These are phyloP conservation scores for Siphlonurus alternatus DNA, from an alignment of 2,888 invertebrate genomes.

Conservation along the genomic window DNA sequence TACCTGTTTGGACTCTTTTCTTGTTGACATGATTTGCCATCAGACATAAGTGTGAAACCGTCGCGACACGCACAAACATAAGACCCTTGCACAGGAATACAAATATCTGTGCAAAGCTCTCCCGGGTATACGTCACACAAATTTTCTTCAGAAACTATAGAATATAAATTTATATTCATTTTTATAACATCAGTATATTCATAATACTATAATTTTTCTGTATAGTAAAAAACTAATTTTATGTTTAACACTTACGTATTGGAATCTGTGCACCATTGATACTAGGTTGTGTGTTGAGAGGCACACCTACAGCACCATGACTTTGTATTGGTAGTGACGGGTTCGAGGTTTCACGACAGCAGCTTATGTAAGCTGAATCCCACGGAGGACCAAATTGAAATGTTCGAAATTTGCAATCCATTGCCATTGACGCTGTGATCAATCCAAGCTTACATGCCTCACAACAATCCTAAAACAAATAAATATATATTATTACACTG, in stretches of 20 bases:
- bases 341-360: constrained; percentile 28
- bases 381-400: constrained; percentile 37
- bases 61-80: constrained; percentile 52
- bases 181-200: neutral
- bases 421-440: constrained; percentile 36
- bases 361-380: constrained; percentile 41
- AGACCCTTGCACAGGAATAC: constrained; percentile 53
- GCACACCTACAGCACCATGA: neutral
- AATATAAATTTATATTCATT: neutral
- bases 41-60: constrained; percentile 48
- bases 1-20: constrained; percentile 22
- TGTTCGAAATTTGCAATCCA: constrained; percentile 35
- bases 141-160: constrained; percentile 24
- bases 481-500: neutral
- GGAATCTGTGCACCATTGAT: too few relatives aligned
- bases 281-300: neutral
- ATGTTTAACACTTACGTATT: too few relatives aligned
- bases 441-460: constrained; percentile 46
- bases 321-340: neutral
- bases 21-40: constrained; percentile 49
- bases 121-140: constrained; percentile 37
- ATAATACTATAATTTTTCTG: too few relatives aligned
- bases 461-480: constrained; percentile 35
- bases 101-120: constrained; percentile 59
- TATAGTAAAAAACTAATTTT: too few relatives aligned